These are phyloP conservation scores for Mionectes olivaceus DNA, from an alignment of 2,797 vertebrate genomes.

Conservation along the genomic window DNA sequence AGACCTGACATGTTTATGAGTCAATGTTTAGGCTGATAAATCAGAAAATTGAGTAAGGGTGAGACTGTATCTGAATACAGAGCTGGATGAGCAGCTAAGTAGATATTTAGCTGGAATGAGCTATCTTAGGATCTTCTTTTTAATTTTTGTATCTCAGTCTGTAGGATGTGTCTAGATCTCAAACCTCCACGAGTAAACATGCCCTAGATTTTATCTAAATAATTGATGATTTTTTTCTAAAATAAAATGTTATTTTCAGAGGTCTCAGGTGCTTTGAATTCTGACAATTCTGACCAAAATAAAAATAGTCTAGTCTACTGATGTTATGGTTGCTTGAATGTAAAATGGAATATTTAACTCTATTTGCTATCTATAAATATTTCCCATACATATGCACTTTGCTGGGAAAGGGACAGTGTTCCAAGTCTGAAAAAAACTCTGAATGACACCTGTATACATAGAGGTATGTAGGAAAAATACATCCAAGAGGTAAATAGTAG, in stretches of 20 bases:
- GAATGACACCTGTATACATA: neutral
- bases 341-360: neutral
- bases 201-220: conserved; percentile 44
- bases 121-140: neutral
- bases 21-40: neutral
- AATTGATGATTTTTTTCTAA: conserved; percentile 40
- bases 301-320: neutral
- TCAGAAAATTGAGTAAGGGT: neutral
- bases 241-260: conserved; percentile 11
- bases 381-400: neutral
- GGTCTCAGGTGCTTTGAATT: neutral
- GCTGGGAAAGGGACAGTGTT: neutral
- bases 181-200: neutral
- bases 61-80: neutral
- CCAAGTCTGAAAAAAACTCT: neutral
- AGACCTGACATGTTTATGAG: neutral
- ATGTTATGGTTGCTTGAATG: neutral
- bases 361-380: neutral
- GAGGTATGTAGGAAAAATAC: neutral
- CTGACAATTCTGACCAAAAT: neutral
- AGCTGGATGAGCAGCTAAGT: neutral
- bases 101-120: neutral
- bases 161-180: neutral
- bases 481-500: neutral
- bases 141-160: neutral